These are phyloP conservation scores for Pseudochromis fuscus DNA, from an alignment of 2,797 vertebrate species.

Conservation along the genomic window DNA sequence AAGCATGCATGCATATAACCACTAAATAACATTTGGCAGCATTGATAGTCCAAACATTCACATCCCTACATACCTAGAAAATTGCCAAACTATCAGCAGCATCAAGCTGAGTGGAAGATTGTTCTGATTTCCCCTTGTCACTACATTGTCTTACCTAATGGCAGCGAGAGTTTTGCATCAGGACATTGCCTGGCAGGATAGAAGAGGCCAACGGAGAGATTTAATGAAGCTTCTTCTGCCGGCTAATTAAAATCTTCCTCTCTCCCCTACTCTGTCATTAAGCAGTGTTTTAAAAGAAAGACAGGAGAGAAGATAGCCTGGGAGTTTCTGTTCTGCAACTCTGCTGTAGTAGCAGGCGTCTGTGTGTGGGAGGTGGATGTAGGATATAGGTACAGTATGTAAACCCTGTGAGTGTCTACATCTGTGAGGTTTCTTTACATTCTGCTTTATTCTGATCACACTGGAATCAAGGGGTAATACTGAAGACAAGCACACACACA, in stretches of 20 bases:
- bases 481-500: neutral
- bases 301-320: constrained; percentile 43
- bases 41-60: constrained; percentile 29
- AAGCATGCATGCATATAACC: neutral
- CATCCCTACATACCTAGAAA: constrained; percentile 17
- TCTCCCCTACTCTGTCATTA: constrained; percentile 70
- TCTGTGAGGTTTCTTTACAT: constrained; percentile 3
- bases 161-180: constrained; percentile 58
- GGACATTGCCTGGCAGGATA: constrained; percentile 65
- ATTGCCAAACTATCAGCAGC: constrained; percentile 39
- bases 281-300: constrained; percentile 64
- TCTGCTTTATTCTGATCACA: neutral
- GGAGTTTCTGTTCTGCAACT: constrained; percentile 53
- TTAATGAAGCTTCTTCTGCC: constrained; percentile 77
- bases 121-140: constrained; percentile 55
- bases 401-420: neutral
- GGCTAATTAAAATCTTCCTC: constrained; percentile 79
- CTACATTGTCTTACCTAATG: constrained; percentile 53
- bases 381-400: neutral
- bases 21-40: neutral
- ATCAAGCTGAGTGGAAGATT: constrained; percentile 57
- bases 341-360: constrained; percentile 36
- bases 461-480: neutral
- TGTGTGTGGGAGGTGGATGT: constrained; percentile 36
- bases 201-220: constrained; percentile 66